These are phyloP conservation scores for Zosterops hypoxanthus DNA, from an alignment of 2,113 vertebrate genomes.

Conservation along the genomic window DNA sequence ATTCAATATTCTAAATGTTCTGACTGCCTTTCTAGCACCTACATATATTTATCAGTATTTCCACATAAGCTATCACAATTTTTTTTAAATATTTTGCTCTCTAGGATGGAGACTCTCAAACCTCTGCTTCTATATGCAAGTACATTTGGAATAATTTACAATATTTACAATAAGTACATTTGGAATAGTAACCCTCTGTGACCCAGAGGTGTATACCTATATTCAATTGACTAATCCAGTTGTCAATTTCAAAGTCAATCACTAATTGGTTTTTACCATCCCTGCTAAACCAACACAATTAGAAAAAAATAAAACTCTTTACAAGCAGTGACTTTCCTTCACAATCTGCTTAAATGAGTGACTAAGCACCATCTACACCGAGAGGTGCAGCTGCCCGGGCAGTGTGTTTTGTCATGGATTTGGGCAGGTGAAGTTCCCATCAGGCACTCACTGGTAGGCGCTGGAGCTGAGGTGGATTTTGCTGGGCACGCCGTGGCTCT, in stretches of 20 bases:
- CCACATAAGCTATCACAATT: background rate
- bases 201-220: too few relatives aligned
- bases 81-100: background rate
- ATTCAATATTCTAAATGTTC: background rate
- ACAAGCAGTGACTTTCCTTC: background rate
- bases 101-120: background rate
- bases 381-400: background rate
- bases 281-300: too few relatives aligned
- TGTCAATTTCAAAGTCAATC: too few relatives aligned
- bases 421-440: background rate
- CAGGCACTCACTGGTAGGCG: conserved; percentile 61
- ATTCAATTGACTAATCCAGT: too few relatives aligned
- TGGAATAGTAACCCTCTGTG: too few relatives aligned
- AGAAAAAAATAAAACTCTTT: background rate
- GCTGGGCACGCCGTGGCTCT: conserved; percentile 74
- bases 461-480: conserved; percentile 77
- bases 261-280: too few relatives aligned
- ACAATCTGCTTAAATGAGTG: background rate
- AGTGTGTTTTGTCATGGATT: background rate
- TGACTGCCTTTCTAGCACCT: background rate
- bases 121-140: background rate
- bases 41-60: background rate
- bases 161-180: too few relatives aligned
- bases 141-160: background rate
- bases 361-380: background rate